Evolutionary conservation across 2,797 vertebrate species (phyloP), one percentile per base, ranked within the genome.

Genomic region (Antennarius maculatus): DNA sequence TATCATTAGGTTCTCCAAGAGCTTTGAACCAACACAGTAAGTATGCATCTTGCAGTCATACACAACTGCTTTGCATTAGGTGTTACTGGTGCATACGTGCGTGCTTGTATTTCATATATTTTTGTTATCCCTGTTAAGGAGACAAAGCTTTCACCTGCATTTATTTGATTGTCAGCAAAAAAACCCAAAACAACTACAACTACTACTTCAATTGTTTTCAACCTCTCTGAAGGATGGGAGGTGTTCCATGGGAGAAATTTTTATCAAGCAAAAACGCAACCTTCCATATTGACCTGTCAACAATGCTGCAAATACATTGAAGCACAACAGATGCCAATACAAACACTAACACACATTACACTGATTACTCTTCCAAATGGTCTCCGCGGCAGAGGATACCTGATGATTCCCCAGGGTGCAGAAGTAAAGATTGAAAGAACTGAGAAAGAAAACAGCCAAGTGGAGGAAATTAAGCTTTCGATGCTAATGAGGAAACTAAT

Each of bases 301-400:
- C 72, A 80, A 69, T 23, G 45, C 58, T 61, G 55, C 48, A 71
- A 62, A 81, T 74, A 82, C 80, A 79, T 86, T 78, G 56, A 80
- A 80, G 65, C 77, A 75, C 76, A 84, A 74, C 81, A 77, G 34
- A 80, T 79, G 82, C 84, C 73, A 74, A 83, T 78, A 83, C 69
- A 83, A 61, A 79, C 68, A 74, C 54, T 48, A 47, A 61, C 62
- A 63, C 61, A 70, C 65, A 71, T 53, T 60, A 50, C 81, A 86
- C 77, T 86, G 84, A 91, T 90, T 88, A 74, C 72, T 81, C 80
- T 48, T 77, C 72, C 74, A 83, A 87, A 82, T 81, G 59, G 58
- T 70, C 42, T 61, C 54, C 28, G 45, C 49, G 61, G 65, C 58
- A 63, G 54, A 71, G 43, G 63, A 77, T 66, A 63, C 59, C 51